phyloP scores from a whole-genome alignment of 2,888 invertebrate genomes.

The Brenthis hecate region DNA sequence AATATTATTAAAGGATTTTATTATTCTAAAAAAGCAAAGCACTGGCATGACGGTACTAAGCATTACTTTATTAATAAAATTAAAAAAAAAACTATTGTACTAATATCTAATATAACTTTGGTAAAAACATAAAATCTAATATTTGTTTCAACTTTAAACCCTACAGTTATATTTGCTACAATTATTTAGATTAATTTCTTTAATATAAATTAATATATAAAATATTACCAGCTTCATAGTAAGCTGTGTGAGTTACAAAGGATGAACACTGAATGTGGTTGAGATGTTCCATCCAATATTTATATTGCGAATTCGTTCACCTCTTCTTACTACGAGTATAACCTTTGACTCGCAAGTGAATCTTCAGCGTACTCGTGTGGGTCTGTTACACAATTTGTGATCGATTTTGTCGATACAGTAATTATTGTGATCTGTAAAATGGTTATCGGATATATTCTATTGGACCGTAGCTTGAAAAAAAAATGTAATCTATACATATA shows the following conservation, averaged over 20 bases:
- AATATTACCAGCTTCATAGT: slow-evolving; percentile 75
- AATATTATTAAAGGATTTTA: too few species aligned
- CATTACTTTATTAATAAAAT: too few species aligned
- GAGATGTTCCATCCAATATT: slow-evolving; percentile 68
- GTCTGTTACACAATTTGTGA: slow-evolving; percentile 65
- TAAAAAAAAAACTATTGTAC: too few species aligned
- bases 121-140: background rate
- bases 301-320: slow-evolving; percentile 77
- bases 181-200: too few species aligned
- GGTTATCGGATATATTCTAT: slow-evolving; percentile 9
- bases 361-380: slow-evolving; percentile 51
- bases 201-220: slow-evolving; percentile 2
- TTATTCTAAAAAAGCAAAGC: too few species aligned
- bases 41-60: too few species aligned
- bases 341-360: slow-evolving; percentile 70
- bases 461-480: too few species aligned
- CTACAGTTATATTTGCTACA: too few species aligned
- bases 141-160: background rate
- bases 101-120: too few species aligned
- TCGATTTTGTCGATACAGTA: slow-evolving; percentile 69
- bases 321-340: slow-evolving; percentile 62
- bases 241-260: slow-evolving; percentile 60
- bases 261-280: slow-evolving; percentile 66
- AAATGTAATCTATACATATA: too few species aligned
- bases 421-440: slow-evolving; percentile 54